Base-by-base conservation (phyloP, 2,888 invertebrate genomes). In the Xiphydria camelus region DNA sequence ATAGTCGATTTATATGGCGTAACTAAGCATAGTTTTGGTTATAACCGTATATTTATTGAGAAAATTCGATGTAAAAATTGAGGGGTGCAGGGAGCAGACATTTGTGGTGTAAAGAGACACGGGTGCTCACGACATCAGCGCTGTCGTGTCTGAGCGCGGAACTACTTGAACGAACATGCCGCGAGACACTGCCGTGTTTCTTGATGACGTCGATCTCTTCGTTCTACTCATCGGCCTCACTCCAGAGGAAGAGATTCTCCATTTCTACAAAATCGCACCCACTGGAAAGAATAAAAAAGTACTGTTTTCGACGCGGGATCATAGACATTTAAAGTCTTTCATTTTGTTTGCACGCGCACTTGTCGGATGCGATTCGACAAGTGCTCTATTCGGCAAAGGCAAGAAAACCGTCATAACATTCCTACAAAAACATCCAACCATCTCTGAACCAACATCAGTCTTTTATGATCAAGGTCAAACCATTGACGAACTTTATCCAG, bases 341-440 rank as follows among this genome's bases (percentile, higher is more conserved):
- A 31, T 40, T 15, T 36, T 48, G 19, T 44, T 48, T 20, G 47
- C 36, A 1, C 48, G 48, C 23, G 48, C 45, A n/a, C 43, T 48
- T 29, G 45, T 32, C 18, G 46, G 48, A 1, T 48, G 48, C 26
- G 40, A 48, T 29, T 42, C 41, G 32, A 51, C 45, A 4, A 48
- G 51, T 37, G 43, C 43, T 29, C 20, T 48, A n/a, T 45, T 43
- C 18, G 25, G 22, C 7, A 48, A 45, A 43, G 43, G 45, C 1
- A 51, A 45, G 23, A 40, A 46, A 18, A 41, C 14, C 15, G 4
- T 48, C 2, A 40, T 51, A 3, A 17, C 23, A 6, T 25, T 39
- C 19, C 35, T 51, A n/a, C 7, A 40, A 35, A 45, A 47, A 9
- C 35, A 51, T 32, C 2, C 1, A 6, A 14, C 37, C 14, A 12